A percentile compares a stretch with the other conserved stretches of the same genome.
Conservation (phyloP, 2,113 vertebrate species). For the Riparia riparia region DNA sequence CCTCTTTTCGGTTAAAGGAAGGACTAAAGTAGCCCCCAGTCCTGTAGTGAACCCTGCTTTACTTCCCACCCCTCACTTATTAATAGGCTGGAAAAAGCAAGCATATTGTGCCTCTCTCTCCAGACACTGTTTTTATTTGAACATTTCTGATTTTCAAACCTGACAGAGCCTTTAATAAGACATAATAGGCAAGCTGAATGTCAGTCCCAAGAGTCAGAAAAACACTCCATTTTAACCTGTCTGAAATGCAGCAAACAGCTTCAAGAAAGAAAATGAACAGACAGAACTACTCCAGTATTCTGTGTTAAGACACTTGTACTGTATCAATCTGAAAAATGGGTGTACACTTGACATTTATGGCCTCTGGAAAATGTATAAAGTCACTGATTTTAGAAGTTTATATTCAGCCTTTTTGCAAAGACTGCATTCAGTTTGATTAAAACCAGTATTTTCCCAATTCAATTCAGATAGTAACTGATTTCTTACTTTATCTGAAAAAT, state of each 20-base stretch:
- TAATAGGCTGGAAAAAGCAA: not conserved
- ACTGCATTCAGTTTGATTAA: not conserved
- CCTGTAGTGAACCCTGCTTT: not conserved
- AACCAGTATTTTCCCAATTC: not conserved
- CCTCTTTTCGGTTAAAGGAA: not conserved
- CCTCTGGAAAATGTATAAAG: not conserved
- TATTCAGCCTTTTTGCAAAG: not conserved
- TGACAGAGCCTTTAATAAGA: conserved; percentile 56
- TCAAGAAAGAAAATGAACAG: not conserved
- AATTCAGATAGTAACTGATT: not conserved
- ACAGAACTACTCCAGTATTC: not conserved
- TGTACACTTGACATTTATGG: fast-evolving
- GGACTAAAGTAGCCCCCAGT: not conserved
- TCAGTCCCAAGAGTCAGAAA: conserved; percentile 43
- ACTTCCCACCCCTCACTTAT: not conserved
- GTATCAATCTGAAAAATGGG: fast-evolving
- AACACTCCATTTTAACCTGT: conserved; percentile 30
- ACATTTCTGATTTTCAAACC: conserved; percentile 23
- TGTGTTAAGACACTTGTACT: not conserved
- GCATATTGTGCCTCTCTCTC: not conserved
- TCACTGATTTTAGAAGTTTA: not conserved
- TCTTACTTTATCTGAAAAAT: not conserved
- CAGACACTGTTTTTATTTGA: conserved; percentile 53
- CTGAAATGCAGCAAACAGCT: conserved; percentile 51
- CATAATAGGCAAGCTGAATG: conserved; percentile 40